phyloP scores from a whole-genome alignment of 2,113 vertebrate genomes.

The Leiothrix lutea region DNA sequence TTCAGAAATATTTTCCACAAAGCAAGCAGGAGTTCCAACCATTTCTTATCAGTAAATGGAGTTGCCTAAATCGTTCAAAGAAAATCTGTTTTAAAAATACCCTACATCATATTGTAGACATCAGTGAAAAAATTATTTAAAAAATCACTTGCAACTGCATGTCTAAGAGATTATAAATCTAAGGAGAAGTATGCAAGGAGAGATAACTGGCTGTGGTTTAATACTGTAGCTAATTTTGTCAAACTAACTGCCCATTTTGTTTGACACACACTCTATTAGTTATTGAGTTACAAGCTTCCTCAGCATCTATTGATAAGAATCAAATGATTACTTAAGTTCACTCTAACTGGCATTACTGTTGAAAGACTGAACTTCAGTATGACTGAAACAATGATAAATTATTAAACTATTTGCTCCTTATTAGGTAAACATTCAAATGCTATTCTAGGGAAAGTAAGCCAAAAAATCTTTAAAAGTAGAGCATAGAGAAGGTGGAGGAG shows the following conservation, averaged over 20 bases:
- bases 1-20: background rate
- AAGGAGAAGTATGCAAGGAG: background rate
- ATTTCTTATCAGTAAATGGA: background rate
- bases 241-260: background rate
- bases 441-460: background rate
- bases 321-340: background rate
- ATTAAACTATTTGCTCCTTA: background rate
- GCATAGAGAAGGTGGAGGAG: too few relatives aligned
- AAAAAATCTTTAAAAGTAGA: background rate
- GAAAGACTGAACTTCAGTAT: background rate
- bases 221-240: background rate
- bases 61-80: background rate
- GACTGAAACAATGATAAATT: background rate
- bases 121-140: background rate
- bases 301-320: background rate
- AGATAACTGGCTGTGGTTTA: background rate
- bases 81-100: background rate
- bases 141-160: background rate
- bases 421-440: background rate
- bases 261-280: background rate
- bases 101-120: background rate
- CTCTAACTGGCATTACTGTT: background rate
- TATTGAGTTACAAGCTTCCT: background rate
- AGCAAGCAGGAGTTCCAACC: background rate
- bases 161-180: background rate